These are phyloP conservation scores for Lamprologus sp. DNA, from an alignment of 2,113 vertebrate species.

Conservation along the genomic window DNA sequence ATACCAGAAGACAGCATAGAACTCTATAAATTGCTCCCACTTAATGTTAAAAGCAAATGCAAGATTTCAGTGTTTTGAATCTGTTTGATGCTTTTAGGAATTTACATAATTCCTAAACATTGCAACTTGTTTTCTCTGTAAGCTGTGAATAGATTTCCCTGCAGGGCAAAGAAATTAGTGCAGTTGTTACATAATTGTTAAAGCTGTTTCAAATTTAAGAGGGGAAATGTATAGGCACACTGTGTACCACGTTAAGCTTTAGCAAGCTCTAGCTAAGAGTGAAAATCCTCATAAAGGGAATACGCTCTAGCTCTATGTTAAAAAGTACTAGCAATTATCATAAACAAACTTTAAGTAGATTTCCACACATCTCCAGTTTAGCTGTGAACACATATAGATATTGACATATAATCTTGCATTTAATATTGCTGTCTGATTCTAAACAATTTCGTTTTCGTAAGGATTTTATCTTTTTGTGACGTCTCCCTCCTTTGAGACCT, in stretches of 20 bases:
- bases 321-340: not conserved
- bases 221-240: conserved; percentile 32
- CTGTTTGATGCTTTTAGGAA: not conserved
- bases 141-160: conserved; percentile 5
- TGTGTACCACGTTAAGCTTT: conserved; percentile 25
- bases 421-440: not conserved
- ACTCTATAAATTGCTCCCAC: not conserved
- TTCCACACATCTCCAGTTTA: not conserved
- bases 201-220: conserved; percentile 25
- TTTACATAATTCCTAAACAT: conserved; percentile 21
- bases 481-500: conserved; percentile 5
- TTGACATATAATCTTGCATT: not conserved
- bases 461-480: not conserved
- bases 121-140: not conserved
- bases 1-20: not conserved
- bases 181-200: conserved; percentile 46
- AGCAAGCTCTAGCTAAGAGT: not conserved
- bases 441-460: not conserved
- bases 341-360: not conserved
- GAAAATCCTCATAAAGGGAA: not conserved
- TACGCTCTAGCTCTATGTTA: not conserved
- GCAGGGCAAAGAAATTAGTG: not conserved
- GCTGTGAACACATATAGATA: not conserved
- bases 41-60: not conserved
- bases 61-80: not conserved